A percentile compares a stretch with the other conserved stretches of the same genome.
phyloP scores from a whole-genome alignment of 2,888 invertebrate genomes.

The Heteromurus nitidus region DNA sequence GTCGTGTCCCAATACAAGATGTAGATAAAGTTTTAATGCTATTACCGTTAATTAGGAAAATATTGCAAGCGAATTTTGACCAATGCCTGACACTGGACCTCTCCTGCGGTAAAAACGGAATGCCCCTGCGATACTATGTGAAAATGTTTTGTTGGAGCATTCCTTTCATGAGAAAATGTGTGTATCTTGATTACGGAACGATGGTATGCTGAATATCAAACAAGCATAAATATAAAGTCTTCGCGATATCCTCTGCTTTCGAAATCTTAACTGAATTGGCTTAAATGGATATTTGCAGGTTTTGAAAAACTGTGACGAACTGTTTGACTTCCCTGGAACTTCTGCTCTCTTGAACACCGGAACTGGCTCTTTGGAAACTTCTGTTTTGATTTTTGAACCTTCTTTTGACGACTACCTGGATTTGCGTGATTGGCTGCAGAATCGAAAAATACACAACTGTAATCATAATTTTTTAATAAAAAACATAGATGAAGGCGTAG shows the following conservation, averaged over 20 bases:
- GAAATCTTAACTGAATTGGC: too few species aligned
- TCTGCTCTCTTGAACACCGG: conserved; percentile 21
- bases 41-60: conserved; percentile 24
- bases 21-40: too few species aligned
- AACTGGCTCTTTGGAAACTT: conserved; percentile 43
- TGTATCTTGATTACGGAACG: conserved; percentile 60
- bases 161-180: conserved; percentile 62
- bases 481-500: too few species aligned
- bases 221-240: not conserved
- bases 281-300: too few species aligned
- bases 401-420: conserved; percentile 54
- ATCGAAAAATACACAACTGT: conserved; percentile 48
- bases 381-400: conserved; percentile 52
- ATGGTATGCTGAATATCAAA: conserved; percentile 46
- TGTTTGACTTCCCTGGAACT: conserved; percentile 57
- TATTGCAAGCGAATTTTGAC: conserved; percentile 45
- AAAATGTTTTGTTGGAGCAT: conserved; percentile 67
- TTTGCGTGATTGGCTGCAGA: conserved; percentile 40
- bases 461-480: conserved; percentile 1
- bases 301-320: conserved; percentile 63
- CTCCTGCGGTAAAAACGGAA: conserved; percentile 49
- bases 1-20: too few species aligned
- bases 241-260: not conserved
- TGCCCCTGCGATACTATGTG: conserved; percentile 44
- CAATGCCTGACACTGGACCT: conserved; percentile 54